These are phyloP conservation scores for Nebria brevicollis DNA, from an alignment of 2,888 invertebrate species.

Conservation along the genomic window DNA sequence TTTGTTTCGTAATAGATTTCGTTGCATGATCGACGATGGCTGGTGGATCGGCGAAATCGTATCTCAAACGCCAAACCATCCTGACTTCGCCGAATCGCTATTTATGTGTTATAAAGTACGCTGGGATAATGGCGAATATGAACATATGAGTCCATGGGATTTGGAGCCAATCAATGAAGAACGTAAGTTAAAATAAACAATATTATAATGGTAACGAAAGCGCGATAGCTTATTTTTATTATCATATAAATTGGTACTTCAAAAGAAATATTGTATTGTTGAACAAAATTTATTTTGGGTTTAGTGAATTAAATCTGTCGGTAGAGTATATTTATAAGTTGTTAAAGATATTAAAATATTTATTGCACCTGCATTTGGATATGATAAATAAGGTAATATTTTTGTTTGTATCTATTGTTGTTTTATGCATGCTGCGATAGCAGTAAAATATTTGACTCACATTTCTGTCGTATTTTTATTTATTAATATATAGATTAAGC, in stretches of 20 bases:
- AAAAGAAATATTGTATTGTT: background rate
- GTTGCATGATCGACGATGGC: constrained; percentile 93
- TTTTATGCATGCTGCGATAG: background rate
- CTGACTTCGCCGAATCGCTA: constrained; percentile 76
- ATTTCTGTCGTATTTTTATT: background rate
- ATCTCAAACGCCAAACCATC: constrained; percentile 72
- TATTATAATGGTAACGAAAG: background rate
- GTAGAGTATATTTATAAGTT: constrained; percentile 20
- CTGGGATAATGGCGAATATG: constrained; percentile 95
- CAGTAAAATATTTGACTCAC: background rate
- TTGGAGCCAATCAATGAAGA: constrained; percentile 86
- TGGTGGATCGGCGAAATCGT: constrained; percentile 95
- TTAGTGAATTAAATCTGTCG: constrained; percentile 3
- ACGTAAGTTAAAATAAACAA: constrained; percentile 61
- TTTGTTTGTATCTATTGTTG: constrained; percentile 32
- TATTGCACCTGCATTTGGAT: constrained; percentile 46
- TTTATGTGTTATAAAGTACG: constrained; percentile 78
- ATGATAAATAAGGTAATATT: constrained; percentile 43
- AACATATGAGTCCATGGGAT: constrained; percentile 95
- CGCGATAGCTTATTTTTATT: background rate
- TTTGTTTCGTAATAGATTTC: constrained; percentile 69
- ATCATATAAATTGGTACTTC: background rate
- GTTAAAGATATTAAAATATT: constrained; percentile 44
- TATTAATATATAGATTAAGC: background rate
- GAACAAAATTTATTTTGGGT: constrained; percentile 13